Percentiles rank a stretch among this genome's conserved stretches.
These are phyloP conservation scores for Aphodius sticticus DNA, from an alignment of 2,888 invertebrate genomes.

Conservation along the genomic window DNA sequence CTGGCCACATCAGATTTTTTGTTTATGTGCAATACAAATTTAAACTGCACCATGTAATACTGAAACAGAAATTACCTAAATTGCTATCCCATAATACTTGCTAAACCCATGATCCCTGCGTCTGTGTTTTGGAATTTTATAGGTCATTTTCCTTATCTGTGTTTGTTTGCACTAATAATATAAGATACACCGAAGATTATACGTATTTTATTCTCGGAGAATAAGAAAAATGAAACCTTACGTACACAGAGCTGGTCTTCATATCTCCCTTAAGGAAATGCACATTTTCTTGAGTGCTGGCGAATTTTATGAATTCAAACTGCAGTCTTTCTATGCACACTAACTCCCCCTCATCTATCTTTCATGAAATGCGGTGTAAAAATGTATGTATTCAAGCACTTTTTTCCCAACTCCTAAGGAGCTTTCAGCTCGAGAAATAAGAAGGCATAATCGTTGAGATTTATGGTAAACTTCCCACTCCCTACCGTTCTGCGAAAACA, in stretches of 20 bases:
- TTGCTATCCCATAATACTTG: too few species aligned
- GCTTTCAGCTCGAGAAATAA: not conserved
- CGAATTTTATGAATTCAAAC: not conserved
- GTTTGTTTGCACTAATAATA: too few species aligned
- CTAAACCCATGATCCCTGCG: too few species aligned
- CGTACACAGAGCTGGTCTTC: not conserved
- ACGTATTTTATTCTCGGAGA: too few species aligned
- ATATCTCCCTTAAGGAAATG: not conserved
- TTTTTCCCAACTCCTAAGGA: not conserved
- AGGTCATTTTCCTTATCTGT: too few species aligned
- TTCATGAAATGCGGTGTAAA: not conserved
- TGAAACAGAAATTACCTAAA: too few species aligned
- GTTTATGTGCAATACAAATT: too few species aligned
- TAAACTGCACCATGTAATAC: too few species aligned
- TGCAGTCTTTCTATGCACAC: not conserved
- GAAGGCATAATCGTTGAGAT: not conserved
- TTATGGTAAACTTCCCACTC: not conserved
- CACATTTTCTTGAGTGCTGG: not conserved
- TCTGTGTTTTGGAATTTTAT: too few species aligned
- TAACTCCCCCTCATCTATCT: not conserved
- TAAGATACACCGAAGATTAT: too few species aligned
- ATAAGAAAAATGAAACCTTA: not conserved
- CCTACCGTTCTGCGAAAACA: not conserved
- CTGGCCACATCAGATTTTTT: too few species aligned
- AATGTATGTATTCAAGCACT: not conserved